Conservation (phyloP, 2,888 invertebrate species). For the Euzophera pinguis region DNA sequence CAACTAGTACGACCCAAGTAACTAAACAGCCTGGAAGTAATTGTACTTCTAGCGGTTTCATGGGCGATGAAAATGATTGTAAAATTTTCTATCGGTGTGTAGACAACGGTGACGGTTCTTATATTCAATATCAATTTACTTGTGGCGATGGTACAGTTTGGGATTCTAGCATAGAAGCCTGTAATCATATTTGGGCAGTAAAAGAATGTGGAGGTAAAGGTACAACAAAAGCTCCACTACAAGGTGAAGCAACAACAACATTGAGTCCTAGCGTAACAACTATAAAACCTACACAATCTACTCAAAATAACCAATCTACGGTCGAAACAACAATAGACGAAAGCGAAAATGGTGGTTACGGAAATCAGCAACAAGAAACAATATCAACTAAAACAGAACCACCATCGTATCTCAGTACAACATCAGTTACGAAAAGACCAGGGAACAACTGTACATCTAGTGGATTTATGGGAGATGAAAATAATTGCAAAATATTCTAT, state of each 20-base stretch:
- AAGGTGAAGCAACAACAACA: constrained; percentile 20
- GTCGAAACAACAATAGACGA: constrained; percentile 7
- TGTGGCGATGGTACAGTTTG: constrained; percentile 82
- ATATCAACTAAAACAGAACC: not conserved
- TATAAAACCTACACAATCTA: not conserved
- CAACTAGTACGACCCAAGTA: constrained; percentile 16
- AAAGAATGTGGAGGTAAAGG: constrained; percentile 34
- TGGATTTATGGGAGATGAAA: constrained; percentile 79
- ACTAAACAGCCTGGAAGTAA: constrained; percentile 18
- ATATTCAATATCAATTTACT: constrained; percentile 72
- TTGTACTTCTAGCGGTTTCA: constrained; percentile 78
- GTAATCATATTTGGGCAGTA: constrained; percentile 78
- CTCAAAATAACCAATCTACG: not conserved
- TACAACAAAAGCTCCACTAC: constrained; percentile 17
- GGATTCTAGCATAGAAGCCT: constrained; percentile 76
- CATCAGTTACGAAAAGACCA: constrained; percentile 14
- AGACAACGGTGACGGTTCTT: constrained; percentile 58
- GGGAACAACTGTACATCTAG: constrained; percentile 47
- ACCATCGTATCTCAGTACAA: constrained; percentile 14
- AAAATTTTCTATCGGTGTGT: constrained; percentile 85
- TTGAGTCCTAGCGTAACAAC: constrained; percentile 16
- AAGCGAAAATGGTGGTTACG: constrained; percentile 19
- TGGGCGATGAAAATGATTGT: constrained; percentile 77
- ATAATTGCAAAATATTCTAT: constrained; percentile 83
- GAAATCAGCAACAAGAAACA: not conserved